Evolutionary conservation across 2,888 invertebrate species (phyloP), one percentile per base, ranked within the genome.

Genomic region (Andrena flavipes): DNA sequence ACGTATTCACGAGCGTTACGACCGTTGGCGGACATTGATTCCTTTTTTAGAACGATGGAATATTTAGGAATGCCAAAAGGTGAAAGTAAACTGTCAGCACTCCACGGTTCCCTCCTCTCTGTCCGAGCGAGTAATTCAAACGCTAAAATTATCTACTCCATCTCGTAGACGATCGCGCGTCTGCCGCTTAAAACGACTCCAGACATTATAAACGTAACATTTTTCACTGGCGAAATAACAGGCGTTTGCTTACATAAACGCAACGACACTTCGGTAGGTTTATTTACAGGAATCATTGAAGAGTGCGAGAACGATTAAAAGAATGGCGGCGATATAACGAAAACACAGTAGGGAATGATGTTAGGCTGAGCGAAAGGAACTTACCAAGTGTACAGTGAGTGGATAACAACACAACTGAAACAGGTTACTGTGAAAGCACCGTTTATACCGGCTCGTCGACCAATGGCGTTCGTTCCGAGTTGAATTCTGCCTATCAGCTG

Each of bases 361-460:
- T 2, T 2, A 8, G 49, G 23, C 4, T 0, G 33, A 62, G 2
- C 0, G 54, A 29, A 26, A n/a, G 20, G 29, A 85, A 92, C 92
- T 92, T 90, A 92, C 92, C 92, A 92, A 92, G 92, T 91, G 88
- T 91, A 89, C 92, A 89, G 92, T 91, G 89, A 89, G 89, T 90
- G 89, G 80, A 87, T 88, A 92, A 92, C 89, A 91, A 92, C 91
- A 92, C 91, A 91, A 92, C 92, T 92, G 92, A 89, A 91, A 88
- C 88, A 82, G 85, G 86, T 87, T 85, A 83, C 82, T 79, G 86
- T 84, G 89, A 88, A 85, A 87, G 87, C 89, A 85, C 72, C 87
- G 91, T 90, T 92, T 92, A 91, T 92, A 92, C 87, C 89, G 89
- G 84, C 71, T 73, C 78, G 80, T 7, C 84, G 82, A 78, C 91